phyloP scores from a whole-genome alignment of 2,888 invertebrate genomes.

The Electrophaes corylata region DNA sequence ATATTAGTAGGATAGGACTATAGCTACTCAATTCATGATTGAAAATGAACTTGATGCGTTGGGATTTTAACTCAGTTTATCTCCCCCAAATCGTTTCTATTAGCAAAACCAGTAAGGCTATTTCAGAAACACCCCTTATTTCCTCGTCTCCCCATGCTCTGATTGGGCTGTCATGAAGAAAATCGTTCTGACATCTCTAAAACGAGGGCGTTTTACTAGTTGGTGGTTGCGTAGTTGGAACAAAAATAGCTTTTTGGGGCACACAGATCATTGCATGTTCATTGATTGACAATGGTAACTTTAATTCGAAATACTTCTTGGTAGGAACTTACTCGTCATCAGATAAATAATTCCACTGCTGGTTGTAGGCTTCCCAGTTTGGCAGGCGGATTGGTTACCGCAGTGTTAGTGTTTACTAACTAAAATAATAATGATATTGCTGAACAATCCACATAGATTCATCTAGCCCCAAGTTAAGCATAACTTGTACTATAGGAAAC shows the following conservation, averaged over 20 bases:
- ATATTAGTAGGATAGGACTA: too few relatives aligned
- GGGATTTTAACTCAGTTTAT: slow-evolving; percentile 30
- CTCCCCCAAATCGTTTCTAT: slow-evolving; percentile 33
- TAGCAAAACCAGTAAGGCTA: slow-evolving; percentile 41
- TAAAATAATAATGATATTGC: too few relatives aligned
- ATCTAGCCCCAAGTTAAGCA: too few relatives aligned
- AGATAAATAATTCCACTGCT: too few relatives aligned
- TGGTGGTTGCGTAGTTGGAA: slow-evolving; percentile 8
- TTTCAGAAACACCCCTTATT: slow-evolving; percentile 39
- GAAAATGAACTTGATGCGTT: slow-evolving; percentile 22
- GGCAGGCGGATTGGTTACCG: too few relatives aligned
- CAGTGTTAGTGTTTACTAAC: too few relatives aligned
- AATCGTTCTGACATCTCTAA: slow-evolving; percentile 49
- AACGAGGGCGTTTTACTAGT: slow-evolving; percentile 26
- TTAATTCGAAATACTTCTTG: background rate
- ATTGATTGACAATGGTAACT: background rate
- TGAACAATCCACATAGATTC: too few relatives aligned
- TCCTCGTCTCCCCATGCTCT: slow-evolving; percentile 51
- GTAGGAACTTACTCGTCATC: too few relatives aligned
- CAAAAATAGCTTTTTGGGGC: slow-evolving; percentile 5
- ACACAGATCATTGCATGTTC: background rate
- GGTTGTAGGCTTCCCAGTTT: too few relatives aligned
- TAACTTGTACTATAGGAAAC: too few relatives aligned
- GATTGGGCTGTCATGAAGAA: slow-evolving; percentile 74
- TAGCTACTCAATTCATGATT: slow-evolving; percentile 9